phyloP scores from a whole-genome alignment of 2,797 vertebrate species.

The Garrulus glandarius region DNA sequence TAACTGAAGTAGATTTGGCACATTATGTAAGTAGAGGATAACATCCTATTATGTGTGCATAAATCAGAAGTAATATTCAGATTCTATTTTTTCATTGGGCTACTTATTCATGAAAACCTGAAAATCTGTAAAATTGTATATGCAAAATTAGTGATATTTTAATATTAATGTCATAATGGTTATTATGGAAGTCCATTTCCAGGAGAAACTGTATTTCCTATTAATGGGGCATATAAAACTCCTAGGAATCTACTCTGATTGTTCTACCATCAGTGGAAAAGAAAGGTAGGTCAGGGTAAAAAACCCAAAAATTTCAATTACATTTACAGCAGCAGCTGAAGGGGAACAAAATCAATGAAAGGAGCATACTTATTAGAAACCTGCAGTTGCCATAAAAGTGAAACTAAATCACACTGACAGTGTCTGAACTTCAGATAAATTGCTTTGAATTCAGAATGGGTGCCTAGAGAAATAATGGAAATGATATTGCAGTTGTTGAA shows the following conservation, averaged over 20 bases:
- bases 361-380: slow-evolving; percentile 80
- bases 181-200: not conserved
- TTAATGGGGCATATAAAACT: slow-evolving; percentile 52
- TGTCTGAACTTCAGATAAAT: slow-evolving; percentile 82
- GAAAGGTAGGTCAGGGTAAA: slow-evolving; percentile 51
- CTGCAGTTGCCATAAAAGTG: slow-evolving; percentile 79
- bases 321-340: slow-evolving; percentile 77
- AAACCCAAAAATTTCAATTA: slow-evolving; percentile 76
- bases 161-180: not conserved
- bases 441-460: slow-evolving; percentile 77
- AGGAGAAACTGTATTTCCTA: slow-evolving; percentile 43
- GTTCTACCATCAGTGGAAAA: slow-evolving; percentile 43
- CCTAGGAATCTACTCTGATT: slow-evolving; percentile 30
- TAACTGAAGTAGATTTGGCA: not conserved
- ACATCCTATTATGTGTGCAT: not conserved
- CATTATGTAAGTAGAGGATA: not conserved
- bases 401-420: slow-evolving; percentile 81
- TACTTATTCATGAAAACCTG: not conserved
- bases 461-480: slow-evolving; percentile 80
- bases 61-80: not conserved
- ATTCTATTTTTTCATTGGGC: not conserved
- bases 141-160: not conserved
- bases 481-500: slow-evolving; percentile 69
- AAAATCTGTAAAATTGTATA: not conserved
- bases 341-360: slow-evolving; percentile 81